Evolutionary conservation across 2,888 invertebrate genomes (phyloP).

Genomic region (Oscheius sp.): DNA sequence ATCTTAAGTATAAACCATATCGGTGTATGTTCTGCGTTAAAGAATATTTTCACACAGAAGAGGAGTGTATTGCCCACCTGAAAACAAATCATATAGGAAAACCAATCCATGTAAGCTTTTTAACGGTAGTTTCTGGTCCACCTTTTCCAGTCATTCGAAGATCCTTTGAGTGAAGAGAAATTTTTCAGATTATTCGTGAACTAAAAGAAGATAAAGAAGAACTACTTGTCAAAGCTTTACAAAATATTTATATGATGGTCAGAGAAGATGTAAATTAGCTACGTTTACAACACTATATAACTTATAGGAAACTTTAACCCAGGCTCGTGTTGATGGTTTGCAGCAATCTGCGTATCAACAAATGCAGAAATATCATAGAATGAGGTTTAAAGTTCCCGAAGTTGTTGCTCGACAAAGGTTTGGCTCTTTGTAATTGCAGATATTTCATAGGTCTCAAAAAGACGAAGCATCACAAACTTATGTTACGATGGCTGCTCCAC

Average conservation of each 20-base stretch:
- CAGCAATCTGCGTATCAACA: slow-evolving; percentile 31
- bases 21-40: slow-evolving; percentile 45
- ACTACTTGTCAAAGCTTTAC: slow-evolving; percentile 14
- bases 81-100: slow-evolving; percentile 29
- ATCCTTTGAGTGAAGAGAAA: no score
- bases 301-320: slow-evolving; percentile 20
- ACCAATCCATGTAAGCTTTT: slow-evolving; percentile 12
- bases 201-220: slow-evolving; percentile 32
- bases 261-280: slow-evolving; percentile 24
- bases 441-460: slow-evolving; percentile 22
- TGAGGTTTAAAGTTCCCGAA: slow-evolving; percentile 33
- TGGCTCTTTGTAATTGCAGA: neutral
- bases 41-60: slow-evolving; percentile 46
- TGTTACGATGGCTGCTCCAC: slow-evolving; percentile 33
- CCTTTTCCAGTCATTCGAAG: no score
- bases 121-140: neutral
- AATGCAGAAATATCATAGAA: slow-evolving; percentile 30
- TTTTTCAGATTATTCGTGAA: slow-evolving; percentile 30
- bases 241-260: slow-evolving; percentile 27
- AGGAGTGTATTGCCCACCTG: slow-evolving; percentile 43
- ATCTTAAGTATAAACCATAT: slow-evolving; percentile 47
- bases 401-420: slow-evolving; percentile 31
- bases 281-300: neutral
- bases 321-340: slow-evolving; percentile 13
- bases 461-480: slow-evolving; percentile 26